Evolutionary conservation across 2,888 invertebrate species (phyloP), one percentile per base, ranked within the genome.

Genomic region (Neria commutata): DNA sequence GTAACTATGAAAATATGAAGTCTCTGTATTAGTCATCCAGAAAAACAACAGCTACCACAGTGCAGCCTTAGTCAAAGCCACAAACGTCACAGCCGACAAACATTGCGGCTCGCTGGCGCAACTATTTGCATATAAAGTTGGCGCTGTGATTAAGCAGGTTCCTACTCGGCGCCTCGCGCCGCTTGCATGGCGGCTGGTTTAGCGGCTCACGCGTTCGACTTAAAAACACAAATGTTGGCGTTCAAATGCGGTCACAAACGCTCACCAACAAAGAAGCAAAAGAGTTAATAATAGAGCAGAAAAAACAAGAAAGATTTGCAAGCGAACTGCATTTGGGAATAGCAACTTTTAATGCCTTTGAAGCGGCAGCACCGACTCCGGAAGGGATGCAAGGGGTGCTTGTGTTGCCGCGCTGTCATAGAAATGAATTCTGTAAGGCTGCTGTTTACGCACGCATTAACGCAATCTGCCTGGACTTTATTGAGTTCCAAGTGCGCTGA

Each of bases 221-320:
- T 37, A 37, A 37, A 37, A 37, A 11, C n/a, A n/a, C 37, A 37
- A 37, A 37, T 37, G 37, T 37, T 37, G 37, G 42, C 42, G 42
- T 42, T 42, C 21, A 19, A 37, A 14, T 11, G 37, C 37, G 37
- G 37, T n/a, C n/a, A n/a, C 37, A 14, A 14, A n/a, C 37, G 37
- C 37, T n/a, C 37, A 37, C 6, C 16, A 37, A 5, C 16, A 37
- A 37, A 37, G n/a, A n/a, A n/a, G 6, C 16, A 17, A 42, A 42
- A n/a, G n/a, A n/a, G n/a, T n/a, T n/a, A n/a, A n/a, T n/a, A n/a
- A n/a, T n/a, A n/a, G n/a, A n/a, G n/a, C n/a, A n/a, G n/a, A n/a
- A n/a, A n/a, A n/a, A n/a, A n/a, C n/a, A n/a, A n/a, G n/a, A n/a
- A n/a, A n/a, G n/a, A n/a, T n/a, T n/a, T n/a, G n/a, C n/a, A n/a